phyloP scores from a whole-genome alignment of 2,888 invertebrate species.

The Druceiella hillmani region DNA sequence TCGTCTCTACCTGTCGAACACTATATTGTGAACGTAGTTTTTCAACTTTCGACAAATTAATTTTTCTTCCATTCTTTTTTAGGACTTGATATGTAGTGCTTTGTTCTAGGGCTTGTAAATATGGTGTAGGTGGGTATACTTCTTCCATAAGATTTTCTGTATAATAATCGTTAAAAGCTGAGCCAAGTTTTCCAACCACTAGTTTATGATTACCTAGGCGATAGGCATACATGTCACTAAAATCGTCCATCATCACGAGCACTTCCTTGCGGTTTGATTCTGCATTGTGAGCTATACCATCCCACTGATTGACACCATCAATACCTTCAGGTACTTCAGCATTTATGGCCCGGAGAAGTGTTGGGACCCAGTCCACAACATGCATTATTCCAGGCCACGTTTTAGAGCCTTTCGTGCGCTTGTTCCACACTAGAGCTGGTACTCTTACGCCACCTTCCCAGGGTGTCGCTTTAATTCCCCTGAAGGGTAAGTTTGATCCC shows the following conservation, averaged over 20 bases:
- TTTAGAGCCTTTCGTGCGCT: constrained; percentile 36
- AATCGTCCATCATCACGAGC: constrained; percentile 53
- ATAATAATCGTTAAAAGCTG: constrained; percentile 35
- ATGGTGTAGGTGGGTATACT: constrained; percentile 34
- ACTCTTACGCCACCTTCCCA: constrained; percentile 83
- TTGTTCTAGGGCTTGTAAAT: constrained; percentile 33
- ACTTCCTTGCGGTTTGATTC: constrained; percentile 50
- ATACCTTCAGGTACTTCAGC: constrained; percentile 29
- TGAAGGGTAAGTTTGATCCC: constrained; percentile 74
- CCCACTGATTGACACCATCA: constrained; percentile 40
- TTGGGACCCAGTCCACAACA: constrained; percentile 78
- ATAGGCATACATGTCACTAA: constrained; percentile 49
- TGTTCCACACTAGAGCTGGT: constrained; percentile 64
- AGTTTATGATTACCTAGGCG: constrained; percentile 60
- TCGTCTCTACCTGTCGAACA: too few species aligned
- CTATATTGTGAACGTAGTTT: too few species aligned
- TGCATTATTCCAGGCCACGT: constrained; percentile 58
- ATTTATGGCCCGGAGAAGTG: constrained; percentile 47
- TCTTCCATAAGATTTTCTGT: constrained; percentile 35
- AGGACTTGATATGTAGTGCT: too few species aligned
- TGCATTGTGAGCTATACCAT: constrained; percentile 37
- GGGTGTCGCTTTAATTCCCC: constrained; percentile 69
- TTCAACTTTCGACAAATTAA: too few species aligned
- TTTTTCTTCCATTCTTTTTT: too few species aligned
- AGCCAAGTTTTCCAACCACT: constrained; percentile 49